phyloP scores from a whole-genome alignment of 2,888 invertebrate genomes.

The Zaprionus lineosus region DNA sequence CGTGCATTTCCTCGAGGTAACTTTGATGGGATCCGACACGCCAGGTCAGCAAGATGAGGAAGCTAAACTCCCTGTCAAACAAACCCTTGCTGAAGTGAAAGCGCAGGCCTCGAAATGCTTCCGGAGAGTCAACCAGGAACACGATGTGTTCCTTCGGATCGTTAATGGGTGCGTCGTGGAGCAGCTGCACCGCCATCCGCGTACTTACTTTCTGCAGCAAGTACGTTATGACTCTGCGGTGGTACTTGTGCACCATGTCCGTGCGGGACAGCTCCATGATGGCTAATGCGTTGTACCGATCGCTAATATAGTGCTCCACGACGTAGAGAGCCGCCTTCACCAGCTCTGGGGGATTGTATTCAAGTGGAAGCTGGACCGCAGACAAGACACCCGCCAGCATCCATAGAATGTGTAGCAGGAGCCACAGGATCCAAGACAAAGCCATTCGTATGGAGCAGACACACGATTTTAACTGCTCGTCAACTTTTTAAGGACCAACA shows the following conservation, averaged over 20 bases:
- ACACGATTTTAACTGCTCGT: constrained; percentile 5
- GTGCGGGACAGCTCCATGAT: constrained; percentile 53
- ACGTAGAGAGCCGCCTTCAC: constrained; percentile 50
- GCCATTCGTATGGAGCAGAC: constrained; percentile 29
- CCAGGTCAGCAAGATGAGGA: constrained; percentile 68
- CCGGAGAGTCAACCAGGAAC: constrained; percentile 65
- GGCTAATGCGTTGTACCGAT: constrained; percentile 53
- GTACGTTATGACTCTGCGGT: constrained; percentile 39
- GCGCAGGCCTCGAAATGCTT: constrained; percentile 58
- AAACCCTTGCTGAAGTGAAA: constrained; percentile 43
- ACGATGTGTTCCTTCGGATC: constrained; percentile 57
- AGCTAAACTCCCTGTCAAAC: constrained; percentile 65
- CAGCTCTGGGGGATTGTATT: constrained; percentile 20
- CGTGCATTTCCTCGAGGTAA: constrained; percentile 12
- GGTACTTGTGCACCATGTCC: neutral
- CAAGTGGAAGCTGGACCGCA: neutral
- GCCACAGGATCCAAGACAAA: no score
- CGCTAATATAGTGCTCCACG: constrained; percentile 51
- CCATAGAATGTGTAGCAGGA: neutral
- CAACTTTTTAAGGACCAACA: no score
- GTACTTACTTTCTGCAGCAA: constrained; percentile 44
- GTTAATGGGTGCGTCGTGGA: constrained; percentile 38
- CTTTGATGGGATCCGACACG: no score
- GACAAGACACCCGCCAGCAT: neutral
- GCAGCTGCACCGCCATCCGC: constrained; percentile 58